These are phyloP conservation scores for Castor canadensis DNA, from an alignment of 2,113 vertebrate species.

Conservation along the genomic window DNA sequence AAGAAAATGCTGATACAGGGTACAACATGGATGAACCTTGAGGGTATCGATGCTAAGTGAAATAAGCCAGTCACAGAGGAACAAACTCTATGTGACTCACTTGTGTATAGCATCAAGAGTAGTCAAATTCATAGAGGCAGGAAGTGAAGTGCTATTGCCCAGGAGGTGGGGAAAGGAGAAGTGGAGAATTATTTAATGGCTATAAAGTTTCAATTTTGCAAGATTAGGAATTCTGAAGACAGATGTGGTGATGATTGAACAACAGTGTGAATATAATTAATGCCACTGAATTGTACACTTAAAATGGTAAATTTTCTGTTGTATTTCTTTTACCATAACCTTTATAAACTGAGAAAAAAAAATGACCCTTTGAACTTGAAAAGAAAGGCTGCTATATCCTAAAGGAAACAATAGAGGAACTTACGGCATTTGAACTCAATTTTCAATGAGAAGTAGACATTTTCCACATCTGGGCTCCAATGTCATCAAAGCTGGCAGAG, in stretches of 20 bases:
- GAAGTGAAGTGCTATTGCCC: neutral
- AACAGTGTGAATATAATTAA: no score
- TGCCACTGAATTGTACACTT: neutral
- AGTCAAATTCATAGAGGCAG: neutral
- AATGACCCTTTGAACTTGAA: neutral
- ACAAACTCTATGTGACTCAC: no score
- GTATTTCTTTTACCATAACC: neutral
- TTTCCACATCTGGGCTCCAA: neutral
- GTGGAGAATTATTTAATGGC: neutral
- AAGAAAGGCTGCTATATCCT: neutral
- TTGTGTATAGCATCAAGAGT: accelerated
- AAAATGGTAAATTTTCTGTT: neutral
- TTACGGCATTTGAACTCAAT: neutral
- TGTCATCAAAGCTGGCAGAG: neutral
- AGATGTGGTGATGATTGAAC: neutral
- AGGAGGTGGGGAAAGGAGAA: neutral
- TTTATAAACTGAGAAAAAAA: neutral
- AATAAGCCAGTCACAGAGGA: neutral
- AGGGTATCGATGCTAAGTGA: neutral
- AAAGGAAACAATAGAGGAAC: neutral
- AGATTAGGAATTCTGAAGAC: neutral
- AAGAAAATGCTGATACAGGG: neutral
- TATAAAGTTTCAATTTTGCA: neutral
- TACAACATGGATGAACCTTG: no score
- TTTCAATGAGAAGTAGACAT: neutral